Evolutionary conservation across 2,113 vertebrate genomes (phyloP), one percentile per base, ranked within the genome.

Genomic region (Takifugu bimaculatus): DNA sequence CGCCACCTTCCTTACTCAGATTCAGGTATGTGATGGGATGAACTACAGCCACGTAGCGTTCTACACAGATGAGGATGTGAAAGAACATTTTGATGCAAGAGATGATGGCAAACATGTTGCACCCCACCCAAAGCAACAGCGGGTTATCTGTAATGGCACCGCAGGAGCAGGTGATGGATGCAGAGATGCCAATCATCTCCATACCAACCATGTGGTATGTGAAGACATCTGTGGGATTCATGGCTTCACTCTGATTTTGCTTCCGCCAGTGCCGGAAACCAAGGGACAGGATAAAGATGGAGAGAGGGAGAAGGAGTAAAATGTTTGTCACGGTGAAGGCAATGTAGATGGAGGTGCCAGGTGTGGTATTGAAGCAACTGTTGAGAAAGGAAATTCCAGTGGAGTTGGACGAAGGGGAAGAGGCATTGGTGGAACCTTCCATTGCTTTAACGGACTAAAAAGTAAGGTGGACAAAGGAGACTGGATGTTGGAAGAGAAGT

Each of bases 301-400:
- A 65, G 49, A 75, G 48, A 9, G 67, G 73, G 15, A 75, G 54
- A 53, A 70, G 52, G 53, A 75, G 50, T 5, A 70, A 26, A 54
- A 54, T 2, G 62, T 62, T 75, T 29, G 50, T 70, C 49, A 57
- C 0, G 32, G 58, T 54, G 54, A 70, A 70, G 29, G 10, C 44
- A 0, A 1, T n/a, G 53, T 57, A 65, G 52, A 70, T 54, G 56
- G 26, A 32, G 26, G 28, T 39, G 1, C 54, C 14, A 0, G 51
- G 25, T 0, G 13, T 4, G 51, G 44, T 20, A 15, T 1, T 13
- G 47, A 68, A 74, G 54, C 71, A 68, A 59, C n/a, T 58, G 52
- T 1, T 1, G 11, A 15, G 7, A 43, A n/a, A 49, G 28, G 51
- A 5, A 2, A 3, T 7, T 2, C 1, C 3, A 10, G 62, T 56